phyloP scores from a whole-genome alignment of 2,797 vertebrate species.

The Poecilia velifera region DNA sequence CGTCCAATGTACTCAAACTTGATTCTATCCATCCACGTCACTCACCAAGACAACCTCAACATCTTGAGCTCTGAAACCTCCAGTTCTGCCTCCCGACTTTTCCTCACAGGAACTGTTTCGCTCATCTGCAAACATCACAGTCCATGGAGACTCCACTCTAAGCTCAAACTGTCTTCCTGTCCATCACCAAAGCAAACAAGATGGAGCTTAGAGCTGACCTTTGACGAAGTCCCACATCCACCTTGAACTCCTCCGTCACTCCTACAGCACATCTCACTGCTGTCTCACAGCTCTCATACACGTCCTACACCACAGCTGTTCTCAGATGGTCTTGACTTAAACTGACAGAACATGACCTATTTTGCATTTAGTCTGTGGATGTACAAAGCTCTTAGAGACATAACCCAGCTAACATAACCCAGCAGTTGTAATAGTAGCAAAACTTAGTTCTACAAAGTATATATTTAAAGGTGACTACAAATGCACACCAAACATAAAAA shows the following conservation, averaged over 20 bases:
- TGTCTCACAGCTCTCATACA: neutral
- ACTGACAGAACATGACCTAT: neutral
- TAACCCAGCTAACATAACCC: neutral
- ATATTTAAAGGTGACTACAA: neutral
- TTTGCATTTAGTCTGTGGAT: neutral
- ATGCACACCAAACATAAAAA: neutral
- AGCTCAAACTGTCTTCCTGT: neutral
- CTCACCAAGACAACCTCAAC: neutral
- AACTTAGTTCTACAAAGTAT: neutral
- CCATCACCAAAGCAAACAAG: neutral
- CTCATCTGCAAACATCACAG: neutral
- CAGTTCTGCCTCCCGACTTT: neutral
- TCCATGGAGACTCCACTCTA: neutral
- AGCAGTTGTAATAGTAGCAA: neutral
- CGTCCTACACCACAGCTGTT: neutral
- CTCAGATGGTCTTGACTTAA: neutral
- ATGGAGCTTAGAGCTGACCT: neutral
- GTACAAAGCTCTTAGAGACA: neutral
- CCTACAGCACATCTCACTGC: neutral
- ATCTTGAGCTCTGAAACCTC: neutral
- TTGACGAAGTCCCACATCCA: neutral
- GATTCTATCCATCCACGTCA: neutral
- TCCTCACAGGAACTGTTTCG: neutral
- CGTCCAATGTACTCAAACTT: neutral
- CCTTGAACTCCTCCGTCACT: neutral